Evolutionary conservation across 1,140 invertebrate genomes (phyloP), one percentile per base, ranked within the genome.

Genomic region (Galleria mellonella): DNA sequence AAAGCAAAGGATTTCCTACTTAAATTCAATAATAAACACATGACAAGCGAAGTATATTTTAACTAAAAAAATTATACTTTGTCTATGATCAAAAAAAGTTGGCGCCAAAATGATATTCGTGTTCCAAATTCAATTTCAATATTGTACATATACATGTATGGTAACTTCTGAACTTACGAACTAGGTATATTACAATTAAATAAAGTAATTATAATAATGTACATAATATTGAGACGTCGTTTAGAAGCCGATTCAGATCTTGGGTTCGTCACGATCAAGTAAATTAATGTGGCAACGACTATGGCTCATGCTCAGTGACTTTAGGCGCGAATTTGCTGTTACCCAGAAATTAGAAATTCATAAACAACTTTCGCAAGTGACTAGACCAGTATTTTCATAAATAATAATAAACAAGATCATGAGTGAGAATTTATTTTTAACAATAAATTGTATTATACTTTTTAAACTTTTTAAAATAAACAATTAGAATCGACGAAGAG

Each of bases 1-100:
- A 47, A 51, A 50, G 43, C 32, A 48, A 55, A 38, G 51, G 46
- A 47, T 64, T 64, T 52, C 51, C 65, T 64, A 68, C 65, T 68
- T 62, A 68, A 36, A 59, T 44, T 53, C 36, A 59, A 44, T 35
- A 37, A 29, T 55, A 55, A 51, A 49, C 55, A 51, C 55, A 61
- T 65, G 62, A 57, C 51, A 55, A 57, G 54, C 42, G 2, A 23
- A 3, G 6, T 23, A 6, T 23, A 23, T 23, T 23, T 23, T 23
- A 23, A 23, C 2, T 23, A 3, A 23, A 23, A 23, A 23, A 23
- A 23, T 3, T 23, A 23, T 3, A 23, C 2, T 6, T 23, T 23
- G 17, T 23, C 17, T 23, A 23, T 23, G 17, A 6, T 23, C 17
- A 23, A 23, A 23, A 23, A 23, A 6, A 3, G 17, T 23, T 23